Base-by-base conservation (phyloP, 2,888 invertebrate species). In the Lapara coniferarum region DNA sequence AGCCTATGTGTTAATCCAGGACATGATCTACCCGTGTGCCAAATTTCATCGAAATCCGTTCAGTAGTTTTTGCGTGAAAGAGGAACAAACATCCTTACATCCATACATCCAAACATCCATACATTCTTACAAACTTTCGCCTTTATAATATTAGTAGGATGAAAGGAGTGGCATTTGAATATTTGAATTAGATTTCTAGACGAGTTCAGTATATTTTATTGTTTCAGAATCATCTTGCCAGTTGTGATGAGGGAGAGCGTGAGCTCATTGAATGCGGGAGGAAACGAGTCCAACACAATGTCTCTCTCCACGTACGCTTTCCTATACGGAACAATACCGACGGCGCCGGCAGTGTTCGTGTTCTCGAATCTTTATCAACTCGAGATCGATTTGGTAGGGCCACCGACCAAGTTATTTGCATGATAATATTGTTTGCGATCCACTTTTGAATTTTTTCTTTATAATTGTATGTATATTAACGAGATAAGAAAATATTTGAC, bases 301-400 rank as follows among this genome's bases (percentile, higher is more conserved):
- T 97, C 98, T 74, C 91, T 98, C 70, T 97, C 98, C 75, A 98
- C 98, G 56, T 99, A 97, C 86, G 99, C 98, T 0, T 99, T 99
- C 90, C 94, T 99, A 0, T 99, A 99, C 85, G 99, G 99, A 69
- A 98, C 98, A 0, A 97, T 99, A 87, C 99, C 99, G 0, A 96
- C 98, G 0, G 99, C 99, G 0, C 99, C 99, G 0, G 98, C 98
- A n/a, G 97, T 98, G 0, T 98, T 99, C 87, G 98, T 99, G 4
- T 98, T 98, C 89, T 98, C 99, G 0, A 95, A 97, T 57, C 96
- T 98, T 74, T 98, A 98, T 85, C 96, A 96, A 75, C 89, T 98
- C 68, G 98, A 98, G 85, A 95, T 97, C 70, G 98, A 98, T 89
- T 92, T 98, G 95, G 98, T 98, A 87, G 55, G 55, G 55, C 16